Evolutionary conservation across 2,888 invertebrate genomes (phyloP).

Genomic region (Herminia tarsipennalis): DNA sequence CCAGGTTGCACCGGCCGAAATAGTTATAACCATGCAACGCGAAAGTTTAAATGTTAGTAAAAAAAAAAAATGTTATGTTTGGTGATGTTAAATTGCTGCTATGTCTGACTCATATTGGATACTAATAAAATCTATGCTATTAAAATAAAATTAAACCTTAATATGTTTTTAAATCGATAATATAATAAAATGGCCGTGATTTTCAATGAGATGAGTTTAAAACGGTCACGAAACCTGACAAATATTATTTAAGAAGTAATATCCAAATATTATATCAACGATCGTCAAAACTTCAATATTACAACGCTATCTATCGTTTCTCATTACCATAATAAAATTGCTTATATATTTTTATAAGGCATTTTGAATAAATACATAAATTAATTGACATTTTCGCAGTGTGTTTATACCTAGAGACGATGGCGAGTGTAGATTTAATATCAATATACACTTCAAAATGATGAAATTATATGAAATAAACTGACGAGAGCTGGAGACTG

Average conservation of each 20-base stretch:
- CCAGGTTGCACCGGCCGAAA: no score
- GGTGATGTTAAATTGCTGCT: no score
- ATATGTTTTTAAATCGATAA: no score
- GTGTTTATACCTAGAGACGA: no score
- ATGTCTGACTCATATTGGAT: no score
- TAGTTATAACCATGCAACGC: no score
- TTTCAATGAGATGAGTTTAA: no score
- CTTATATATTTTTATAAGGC: constrained; percentile 22
- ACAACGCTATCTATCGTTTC: constrained; percentile 13
- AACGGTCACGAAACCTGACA: not conserved
- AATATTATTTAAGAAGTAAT: not conserved
- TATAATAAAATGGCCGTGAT: no score
- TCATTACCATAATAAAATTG: constrained; percentile 34
- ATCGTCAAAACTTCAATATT: constrained; percentile 11
- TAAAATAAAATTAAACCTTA: no score
- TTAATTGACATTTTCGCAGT: constrained; percentile 34
- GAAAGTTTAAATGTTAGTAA: no score
- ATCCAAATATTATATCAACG: constrained; percentile 3
- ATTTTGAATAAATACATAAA: constrained; percentile 7
- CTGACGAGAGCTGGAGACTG: not conserved
- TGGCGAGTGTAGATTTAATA: constrained; percentile 7
- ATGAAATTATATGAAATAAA: constrained; percentile 1
- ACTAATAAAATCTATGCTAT: no score
- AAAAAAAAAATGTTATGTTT: no score
- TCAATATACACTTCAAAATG: constrained; percentile 10